Evolutionary conservation across 2,888 invertebrate genomes (phyloP), one percentile per base, ranked within the genome.

Genomic region (Yponomeuta plumbellus): DNA sequence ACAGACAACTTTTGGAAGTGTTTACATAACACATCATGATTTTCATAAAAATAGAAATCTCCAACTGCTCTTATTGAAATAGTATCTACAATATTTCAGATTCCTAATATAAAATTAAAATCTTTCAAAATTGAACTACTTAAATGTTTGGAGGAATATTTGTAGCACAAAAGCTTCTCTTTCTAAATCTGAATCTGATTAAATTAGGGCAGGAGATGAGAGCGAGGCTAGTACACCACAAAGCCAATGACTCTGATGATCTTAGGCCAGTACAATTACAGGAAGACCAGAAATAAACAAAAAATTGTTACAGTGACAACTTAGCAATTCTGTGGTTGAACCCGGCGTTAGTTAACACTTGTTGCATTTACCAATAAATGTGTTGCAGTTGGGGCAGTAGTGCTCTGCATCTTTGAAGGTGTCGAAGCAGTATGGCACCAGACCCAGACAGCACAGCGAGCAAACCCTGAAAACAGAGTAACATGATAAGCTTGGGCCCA

Each of bases 391-490:
- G 63, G 91, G 91, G 69, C 91, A 90, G 70, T 91, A 91, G 73
- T 91, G 91, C 70, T 90, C 91, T 13, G 90, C 90, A 80, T 91
- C 90, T 73, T 90, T 91, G 75, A 90, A 91, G 69, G 89, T 84
- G 70, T 91, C 91, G 66, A 90, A 90, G 80, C 91, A 90, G 76
- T 91, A 91, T 56, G 91, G 90, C 68, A 91, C 78, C 68, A 91
- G 79, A 22, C 91, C 91, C 65, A 91, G 78, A 74, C 91, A 91
- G 83, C 91, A 91, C 65, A 91, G 75, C 34, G 91, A 90, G 73
- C 90, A 91, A 34, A 89, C 83, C 90, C 91, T 91, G 84, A 34
- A 76, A 79, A 71, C 61, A 73, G 11, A 64, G 22, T 26, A 61
- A 52, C 4, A 52, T 17, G 13, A 52, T 17, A 52, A 52, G 17